Evolutionary conservation across 1,140 invertebrate genomes (phyloP), one percentile per base, ranked within the genome.

Genomic region (Bombus superbus): DNA sequence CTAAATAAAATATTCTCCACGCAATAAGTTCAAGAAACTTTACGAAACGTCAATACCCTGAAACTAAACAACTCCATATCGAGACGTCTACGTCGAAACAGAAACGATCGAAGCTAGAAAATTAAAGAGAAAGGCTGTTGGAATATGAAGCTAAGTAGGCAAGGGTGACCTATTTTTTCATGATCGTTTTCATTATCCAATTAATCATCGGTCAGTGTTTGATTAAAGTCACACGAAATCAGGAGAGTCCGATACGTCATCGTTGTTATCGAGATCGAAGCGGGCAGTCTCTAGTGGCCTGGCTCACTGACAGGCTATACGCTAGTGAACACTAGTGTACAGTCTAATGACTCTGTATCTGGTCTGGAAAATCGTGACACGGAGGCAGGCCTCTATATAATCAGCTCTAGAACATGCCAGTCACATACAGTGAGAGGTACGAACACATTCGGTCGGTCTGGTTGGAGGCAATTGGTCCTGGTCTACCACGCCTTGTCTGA

Each of bases 281-380:
- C 84, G 59, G 76, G 53, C 66, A 38, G 88, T 62, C 75, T 77
- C 69, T 83, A 78, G 84, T 74, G 84, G 86, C 85, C 78, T 80
- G 57, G 86, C 59, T 81, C 90, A 89, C 81, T 87, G 81, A 87
- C 18, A 53, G 47, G 18, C 18, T 53, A 5, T 53, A 22, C 47
- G 47, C 6, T 53, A 53, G 47, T 2, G 47, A 90, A 89, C 1
- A 22, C 84, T 66, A 53, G 86, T 90, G 78, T 86, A 91, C 80
- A 86, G 91, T 83, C 88, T 94, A 94, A 94, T 94, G 93, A 92
- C 89, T 94, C 82, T 89, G 79, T 69, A 76, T 88, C 88, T 88
- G 91, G 88, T 88, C 71, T 88, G 92, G 89, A 92, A 93, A 94
- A 93, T 94, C 94, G 93, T 94, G 94, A 94, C 92, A 92, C 74